Percentiles rank a stretch among this genome's conserved stretches.
Conservation (phyloP, 1,140 invertebrate genomes). For the Dreissena rostriformis region DNA sequence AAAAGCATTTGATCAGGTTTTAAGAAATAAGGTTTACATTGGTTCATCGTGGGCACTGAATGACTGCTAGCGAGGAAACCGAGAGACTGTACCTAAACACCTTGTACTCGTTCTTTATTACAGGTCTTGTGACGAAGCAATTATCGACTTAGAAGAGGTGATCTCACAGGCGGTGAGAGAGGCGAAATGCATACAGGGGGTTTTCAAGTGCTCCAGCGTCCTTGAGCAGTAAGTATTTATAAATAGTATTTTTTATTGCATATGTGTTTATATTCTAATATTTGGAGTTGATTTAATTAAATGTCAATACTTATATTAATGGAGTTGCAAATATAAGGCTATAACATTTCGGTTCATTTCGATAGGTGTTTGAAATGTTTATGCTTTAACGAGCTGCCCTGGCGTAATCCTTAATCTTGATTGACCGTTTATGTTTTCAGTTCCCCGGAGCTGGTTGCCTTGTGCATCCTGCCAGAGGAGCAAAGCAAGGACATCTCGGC, state of each 20-base stretch:
- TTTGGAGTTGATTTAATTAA: no score
- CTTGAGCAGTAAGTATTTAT: slow-evolving; percentile 53
- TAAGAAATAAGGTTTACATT: no score
- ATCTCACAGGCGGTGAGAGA: slow-evolving; percentile 35
- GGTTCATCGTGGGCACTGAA: no score
- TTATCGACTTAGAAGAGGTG: background rate
- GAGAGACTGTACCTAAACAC: background rate
- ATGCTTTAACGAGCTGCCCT: no score
- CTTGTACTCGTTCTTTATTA: background rate
- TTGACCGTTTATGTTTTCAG: slow-evolving; percentile 55
- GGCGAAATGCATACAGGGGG: slow-evolving; percentile 26
- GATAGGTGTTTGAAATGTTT: background rate
- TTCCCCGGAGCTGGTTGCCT: slow-evolving; percentile 71
- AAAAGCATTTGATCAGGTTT: no score
- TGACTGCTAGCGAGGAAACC: no score
- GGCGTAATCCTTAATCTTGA: no score
- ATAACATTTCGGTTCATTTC: background rate
- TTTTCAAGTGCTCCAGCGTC: slow-evolving; percentile 35
- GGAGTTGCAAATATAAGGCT: background rate
- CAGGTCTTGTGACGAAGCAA: slow-evolving; percentile 44
- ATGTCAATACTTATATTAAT: no score
- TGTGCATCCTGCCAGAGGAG: slow-evolving; percentile 72
- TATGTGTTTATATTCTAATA: no score
- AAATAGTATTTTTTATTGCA: no score
- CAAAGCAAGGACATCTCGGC: slow-evolving; percentile 65